Conservation (phyloP, 2,113 vertebrate genomes). For the Aegotheles bennettii region DNA sequence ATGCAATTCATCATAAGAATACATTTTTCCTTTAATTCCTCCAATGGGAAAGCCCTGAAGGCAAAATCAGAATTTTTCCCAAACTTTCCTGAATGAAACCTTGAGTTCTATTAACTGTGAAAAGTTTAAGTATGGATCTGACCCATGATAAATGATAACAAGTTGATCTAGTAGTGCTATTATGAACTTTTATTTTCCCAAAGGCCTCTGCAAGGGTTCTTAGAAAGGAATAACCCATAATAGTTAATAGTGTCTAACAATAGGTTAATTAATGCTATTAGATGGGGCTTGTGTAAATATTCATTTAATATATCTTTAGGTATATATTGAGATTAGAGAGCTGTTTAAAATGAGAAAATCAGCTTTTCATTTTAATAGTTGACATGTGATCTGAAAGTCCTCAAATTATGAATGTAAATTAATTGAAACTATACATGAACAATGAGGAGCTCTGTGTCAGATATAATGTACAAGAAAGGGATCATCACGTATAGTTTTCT, state of each 20-base stretch:
- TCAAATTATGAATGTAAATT: not conserved
- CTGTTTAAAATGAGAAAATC: not conserved
- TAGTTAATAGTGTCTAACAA: not conserved
- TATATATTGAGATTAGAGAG: not conserved
- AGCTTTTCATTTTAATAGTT: not conserved
- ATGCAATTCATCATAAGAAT: not conserved
- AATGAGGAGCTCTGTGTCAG: not conserved
- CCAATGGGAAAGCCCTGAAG: not conserved
- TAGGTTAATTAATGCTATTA: not conserved
- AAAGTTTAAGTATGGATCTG: not conserved
- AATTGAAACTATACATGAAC: not conserved
- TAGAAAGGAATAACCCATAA: not conserved
- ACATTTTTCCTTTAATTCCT: not conserved
- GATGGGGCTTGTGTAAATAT: not conserved
- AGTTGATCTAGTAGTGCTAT: not conserved
- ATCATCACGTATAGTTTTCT: not conserved
- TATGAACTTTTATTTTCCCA: not conserved
- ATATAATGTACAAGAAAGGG: not conserved
- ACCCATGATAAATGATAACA: not conserved
- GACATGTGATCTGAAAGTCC: not conserved
- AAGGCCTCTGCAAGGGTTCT: not conserved
- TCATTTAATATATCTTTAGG: not conserved
- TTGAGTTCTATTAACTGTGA: not conserved
- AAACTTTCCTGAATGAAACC: not conserved
- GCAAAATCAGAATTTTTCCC: not conserved